These are phyloP conservation scores for Leptinotarsa undecemlineata DNA, from an alignment of 1,140 invertebrate species.

Conservation along the genomic window DNA sequence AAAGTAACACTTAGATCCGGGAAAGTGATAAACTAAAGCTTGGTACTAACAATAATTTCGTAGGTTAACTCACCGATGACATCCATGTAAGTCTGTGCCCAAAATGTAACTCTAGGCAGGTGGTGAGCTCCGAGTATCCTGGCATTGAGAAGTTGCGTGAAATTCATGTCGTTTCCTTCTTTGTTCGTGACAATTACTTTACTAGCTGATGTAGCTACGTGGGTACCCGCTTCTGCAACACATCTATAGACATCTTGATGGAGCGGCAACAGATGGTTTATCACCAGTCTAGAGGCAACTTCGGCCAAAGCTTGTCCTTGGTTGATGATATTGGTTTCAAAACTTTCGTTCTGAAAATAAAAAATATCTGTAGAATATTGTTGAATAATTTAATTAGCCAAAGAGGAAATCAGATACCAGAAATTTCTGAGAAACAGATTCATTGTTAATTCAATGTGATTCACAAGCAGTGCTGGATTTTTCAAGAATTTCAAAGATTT, in stretches of 20 bases:
- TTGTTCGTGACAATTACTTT: slow-evolving; percentile 56
- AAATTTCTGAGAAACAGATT: too few relatives aligned
- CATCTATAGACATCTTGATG: slow-evolving; percentile 72
- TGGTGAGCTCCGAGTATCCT: slow-evolving; percentile 55
- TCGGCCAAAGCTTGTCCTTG: slow-evolving; percentile 60
- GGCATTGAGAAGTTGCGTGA: slow-evolving; percentile 50
- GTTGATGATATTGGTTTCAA: slow-evolving; percentile 60
- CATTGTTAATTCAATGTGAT: too few relatives aligned
- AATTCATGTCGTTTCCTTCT: slow-evolving; percentile 43
- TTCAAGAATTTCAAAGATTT: too few relatives aligned
- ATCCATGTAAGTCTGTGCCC: slow-evolving; percentile 61
- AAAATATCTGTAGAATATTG: neutral
- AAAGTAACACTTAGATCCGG: too few relatives aligned
- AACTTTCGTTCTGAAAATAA: slow-evolving; percentile 51
- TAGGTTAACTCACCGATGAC: slow-evolving; percentile 52
- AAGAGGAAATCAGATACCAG: too few relatives aligned
- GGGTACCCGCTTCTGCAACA: slow-evolving; percentile 66
- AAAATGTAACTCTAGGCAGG: slow-evolving; percentile 61
- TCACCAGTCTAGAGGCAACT: slow-evolving; percentile 66
- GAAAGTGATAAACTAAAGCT: neutral
- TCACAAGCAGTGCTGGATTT: too few relatives aligned
- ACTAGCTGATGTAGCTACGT: slow-evolving; percentile 60
- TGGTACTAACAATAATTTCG: neutral
- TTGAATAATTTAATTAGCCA: too few relatives aligned
- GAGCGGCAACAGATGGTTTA: slow-evolving; percentile 63